Base-by-base conservation (phyloP, 2,888 invertebrate species). In the Tubulanus polymorphus region DNA sequence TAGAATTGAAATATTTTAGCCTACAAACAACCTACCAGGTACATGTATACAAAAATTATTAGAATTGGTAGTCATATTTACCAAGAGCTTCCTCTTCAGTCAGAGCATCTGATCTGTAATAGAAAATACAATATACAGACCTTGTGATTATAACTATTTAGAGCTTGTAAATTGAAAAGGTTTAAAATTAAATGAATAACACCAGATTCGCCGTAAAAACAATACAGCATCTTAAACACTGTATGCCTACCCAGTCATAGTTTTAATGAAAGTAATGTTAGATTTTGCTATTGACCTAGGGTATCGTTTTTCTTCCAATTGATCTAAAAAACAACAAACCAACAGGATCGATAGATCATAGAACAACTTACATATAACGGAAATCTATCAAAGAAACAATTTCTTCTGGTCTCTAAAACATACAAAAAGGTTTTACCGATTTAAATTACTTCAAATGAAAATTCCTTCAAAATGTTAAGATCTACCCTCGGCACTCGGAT, bases 301-400 rank as follows among this genome's bases (percentile, higher is more conserved):
- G n/a, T n/a, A n/a, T n/a, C n/a, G n/a, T n/a, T n/a, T n/a, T n/a
- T n/a, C n/a, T n/a, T n/a, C n/a, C n/a, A n/a, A n/a, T n/a, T n/a
- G n/a, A n/a, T n/a, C n/a, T n/a, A n/a, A n/a, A n/a, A n/a, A n/a
- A n/a, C n/a, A n/a, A n/a, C n/a, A n/a, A n/a, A n/a, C n/a, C n/a
- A n/a, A n/a, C n/a, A n/a, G n/a, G n/a, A n/a, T n/a, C n/a, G n/a
- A 12, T 20, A 32, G 18, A 32, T 10, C 25, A 37, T 35, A 37
- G 47, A 48, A 15, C 47, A 53, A 70, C 76, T 71, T 66, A 78
- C 78, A 78, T 83, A 70, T 86, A 85, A 74, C 91, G 86, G 75
- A 93, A 93, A 76, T 93, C 93, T 62, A 94, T 89, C 0, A 87
- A 85, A 0, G 89, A 88, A n/a, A 92, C 87, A 29, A 93, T 79